These are phyloP conservation scores for Henricia sp. DNA, from an alignment of 53 echinoderm and acorn worm species.

Conservation along the genomic window DNA sequence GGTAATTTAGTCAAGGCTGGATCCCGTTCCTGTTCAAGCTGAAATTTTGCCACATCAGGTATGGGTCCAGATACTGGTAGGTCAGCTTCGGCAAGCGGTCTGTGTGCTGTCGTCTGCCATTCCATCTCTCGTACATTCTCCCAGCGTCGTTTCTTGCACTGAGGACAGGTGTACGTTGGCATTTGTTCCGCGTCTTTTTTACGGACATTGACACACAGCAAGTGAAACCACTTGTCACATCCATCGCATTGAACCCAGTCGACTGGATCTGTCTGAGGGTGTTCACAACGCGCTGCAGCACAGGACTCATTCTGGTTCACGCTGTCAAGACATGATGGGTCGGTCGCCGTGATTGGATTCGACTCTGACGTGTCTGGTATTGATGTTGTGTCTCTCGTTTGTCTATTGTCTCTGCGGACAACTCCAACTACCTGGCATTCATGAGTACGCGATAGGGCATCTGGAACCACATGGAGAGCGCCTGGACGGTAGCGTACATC, in stretches of 20 bases:
- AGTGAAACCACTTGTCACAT: neutral
- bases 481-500: constrained; percentile 63
- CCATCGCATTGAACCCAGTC: constrained; percentile 29
- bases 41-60: neutral
- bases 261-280: neutral
- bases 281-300: neutral
- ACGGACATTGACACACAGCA: neutral
- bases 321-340: neutral
- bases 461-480: constrained; percentile 31
- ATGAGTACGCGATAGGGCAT: constrained; percentile 16
- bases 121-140: neutral
- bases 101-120: neutral
- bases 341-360: neutral
- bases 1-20: neutral
- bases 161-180: neutral
- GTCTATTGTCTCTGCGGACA: too few species aligned
- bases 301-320: neutral
- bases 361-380: neutral
- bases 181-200: neutral
- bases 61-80: too few species aligned
- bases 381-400: neutral
- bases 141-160: neutral
- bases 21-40: neutral
- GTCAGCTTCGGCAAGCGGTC: neutral
- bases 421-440: neutral